Conservation (phyloP, 2,888 invertebrate genomes). For the Archaeoteleia sp. region DNA sequence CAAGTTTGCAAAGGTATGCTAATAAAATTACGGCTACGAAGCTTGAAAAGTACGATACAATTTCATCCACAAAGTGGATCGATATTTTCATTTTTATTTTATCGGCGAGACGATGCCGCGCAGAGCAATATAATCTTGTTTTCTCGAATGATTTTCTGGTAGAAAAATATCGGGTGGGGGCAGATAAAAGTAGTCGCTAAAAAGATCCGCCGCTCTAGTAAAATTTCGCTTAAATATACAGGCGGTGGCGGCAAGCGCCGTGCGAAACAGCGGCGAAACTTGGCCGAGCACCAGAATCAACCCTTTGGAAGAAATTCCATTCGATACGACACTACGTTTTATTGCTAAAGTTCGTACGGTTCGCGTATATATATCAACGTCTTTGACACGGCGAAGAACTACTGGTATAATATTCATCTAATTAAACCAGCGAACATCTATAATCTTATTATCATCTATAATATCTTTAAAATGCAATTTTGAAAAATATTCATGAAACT, state of each 20-base stretch:
- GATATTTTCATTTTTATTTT: slow-evolving; percentile 50
- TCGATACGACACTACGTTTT: slow-evolving; percentile 38
- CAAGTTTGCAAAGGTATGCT: slow-evolving; percentile 44
- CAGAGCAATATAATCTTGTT: slow-evolving; percentile 43
- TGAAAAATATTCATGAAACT: too few species aligned
- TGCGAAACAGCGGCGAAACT: slow-evolving; percentile 28
- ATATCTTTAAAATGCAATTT: too few species aligned
- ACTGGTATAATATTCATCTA: too few species aligned
- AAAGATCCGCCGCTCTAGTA: slow-evolving; percentile 34
- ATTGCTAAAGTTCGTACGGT: slow-evolving; percentile 29
- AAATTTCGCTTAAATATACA: slow-evolving; percentile 47
- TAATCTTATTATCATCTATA: too few species aligned
- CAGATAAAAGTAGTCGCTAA: slow-evolving; percentile 15
- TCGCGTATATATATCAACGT: too few species aligned
- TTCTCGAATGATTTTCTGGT: slow-evolving; percentile 48
- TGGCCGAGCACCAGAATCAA: slow-evolving; percentile 41
- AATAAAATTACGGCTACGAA: slow-evolving; percentile 30
- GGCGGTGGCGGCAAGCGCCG: slow-evolving; percentile 16
- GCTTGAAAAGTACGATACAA: slow-evolving; percentile 42
- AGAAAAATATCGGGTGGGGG: slow-evolving; percentile 37
- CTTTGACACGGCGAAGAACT: too few species aligned
- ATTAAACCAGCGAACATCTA: too few species aligned
- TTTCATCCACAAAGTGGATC: slow-evolving; percentile 40
- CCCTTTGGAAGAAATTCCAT: slow-evolving; percentile 31
- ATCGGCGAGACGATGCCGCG: slow-evolving; percentile 24